Evolutionary conservation across 2,888 invertebrate species (phyloP), one percentile per base, ranked within the genome.

Genomic region (Nycteola revayana): DNA sequence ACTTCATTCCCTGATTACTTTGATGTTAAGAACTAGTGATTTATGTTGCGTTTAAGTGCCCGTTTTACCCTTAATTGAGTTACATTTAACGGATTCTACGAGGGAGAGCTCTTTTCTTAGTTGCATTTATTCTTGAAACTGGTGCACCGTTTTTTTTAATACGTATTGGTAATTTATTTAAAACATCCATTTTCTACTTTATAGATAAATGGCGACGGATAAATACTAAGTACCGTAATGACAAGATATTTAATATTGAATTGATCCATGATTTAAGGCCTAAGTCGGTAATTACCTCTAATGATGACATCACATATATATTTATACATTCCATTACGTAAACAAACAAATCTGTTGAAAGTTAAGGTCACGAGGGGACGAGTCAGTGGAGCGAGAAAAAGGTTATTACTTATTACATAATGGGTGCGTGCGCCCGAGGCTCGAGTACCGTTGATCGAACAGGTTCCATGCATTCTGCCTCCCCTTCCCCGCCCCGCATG

Each of bases 341-440:
- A 56, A 57, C 31, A 44, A 46, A 49, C 49, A 49, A 48, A 42
- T 47, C 34, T 25, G 40, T 48, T 38, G 40, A 37, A 45, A 46
- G 49, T 48, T 51, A 49, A 51, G 50, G 60, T 52, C 58, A 58
- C 40, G 49, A 32, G 41, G 51, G 57, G 44, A 42, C 48, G 60
- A 68, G 64, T 68, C 67, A 70, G 60, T 65, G 62, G 70, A 72
- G 70, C 75, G 72, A 82, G 81, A 78, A 83, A 81, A 82, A 79
- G 75, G 70, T 73, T 75, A 77, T 84, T 86, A 84, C 80, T 82
- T 75, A 78, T 86, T 88, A 84, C 79, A 86, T 87, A 86, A 88
- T 85, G 76, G 79, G 74, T 84, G 81, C 82, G 75, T 71, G 71
- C 66, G 72, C 75, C 68, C 66, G 62, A 66, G 68, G 75, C 78